These are phyloP conservation scores for Tragulus kanchil DNA, from an alignment of 2,113 vertebrate species.

Conservation along the genomic window DNA sequence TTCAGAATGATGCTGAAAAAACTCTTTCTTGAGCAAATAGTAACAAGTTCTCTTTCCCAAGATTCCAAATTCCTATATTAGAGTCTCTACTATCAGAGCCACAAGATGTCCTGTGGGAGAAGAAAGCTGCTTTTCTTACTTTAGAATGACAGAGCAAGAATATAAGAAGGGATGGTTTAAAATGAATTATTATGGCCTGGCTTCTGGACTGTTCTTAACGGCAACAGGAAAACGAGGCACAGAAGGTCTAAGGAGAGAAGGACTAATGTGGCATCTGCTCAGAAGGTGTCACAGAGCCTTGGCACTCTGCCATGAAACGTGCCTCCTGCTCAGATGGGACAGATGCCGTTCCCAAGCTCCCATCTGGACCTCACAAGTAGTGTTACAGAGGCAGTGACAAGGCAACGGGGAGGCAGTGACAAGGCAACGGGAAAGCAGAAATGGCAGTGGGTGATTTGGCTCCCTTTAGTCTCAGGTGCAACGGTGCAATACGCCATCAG, in stretches of 20 bases:
- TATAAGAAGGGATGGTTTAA: background rate
- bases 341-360: background rate
- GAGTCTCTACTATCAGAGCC: background rate
- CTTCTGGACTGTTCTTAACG: background rate
- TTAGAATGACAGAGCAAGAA: constrained; percentile 29
- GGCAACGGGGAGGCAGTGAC: background rate
- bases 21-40: background rate
- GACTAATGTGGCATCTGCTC: background rate
- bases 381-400: background rate
- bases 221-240: background rate
- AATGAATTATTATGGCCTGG: background rate
- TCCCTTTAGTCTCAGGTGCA: background rate
- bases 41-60: constrained; percentile 30
- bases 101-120: background rate
- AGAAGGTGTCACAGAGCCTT: background rate
- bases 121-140: background rate
- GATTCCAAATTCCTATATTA: background rate
- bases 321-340: constrained; percentile 26
- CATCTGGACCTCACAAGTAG: constrained; percentile 4
- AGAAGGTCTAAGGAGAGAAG: background rate
- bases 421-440: background rate
- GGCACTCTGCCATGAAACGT: background rate
- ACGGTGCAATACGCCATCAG: background rate
- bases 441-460: background rate
- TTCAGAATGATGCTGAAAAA: constrained; percentile 24